These are phyloP conservation scores for Hemichromis elongatus DNA, from an alignment of 2,113 vertebrate genomes.

Conservation along the genomic window DNA sequence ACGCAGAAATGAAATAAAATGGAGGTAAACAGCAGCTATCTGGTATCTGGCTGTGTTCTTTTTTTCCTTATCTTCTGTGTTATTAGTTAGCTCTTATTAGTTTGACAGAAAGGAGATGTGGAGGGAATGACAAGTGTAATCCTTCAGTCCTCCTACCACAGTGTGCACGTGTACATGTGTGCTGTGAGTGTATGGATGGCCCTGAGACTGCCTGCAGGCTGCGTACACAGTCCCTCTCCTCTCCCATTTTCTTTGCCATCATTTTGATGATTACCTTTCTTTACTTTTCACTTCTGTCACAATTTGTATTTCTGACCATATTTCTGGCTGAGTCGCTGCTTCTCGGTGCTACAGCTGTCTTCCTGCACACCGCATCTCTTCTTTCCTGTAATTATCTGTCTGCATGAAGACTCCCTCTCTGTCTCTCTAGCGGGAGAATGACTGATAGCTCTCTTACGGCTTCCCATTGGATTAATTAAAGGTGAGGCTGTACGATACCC, in stretches of 20 bases:
- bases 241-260: background rate
- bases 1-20: background rate
- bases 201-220: background rate
- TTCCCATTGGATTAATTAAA: conserved; percentile 42
- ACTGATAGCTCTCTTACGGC: conserved; percentile 16
- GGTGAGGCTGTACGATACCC: background rate
- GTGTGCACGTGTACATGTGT: background rate
- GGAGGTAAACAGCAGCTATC: background rate
- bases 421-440: background rate
- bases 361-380: background rate
- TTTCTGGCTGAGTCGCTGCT: background rate
- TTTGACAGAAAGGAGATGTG: background rate
- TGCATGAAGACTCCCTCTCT: conserved; percentile 3
- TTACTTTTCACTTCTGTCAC: background rate
- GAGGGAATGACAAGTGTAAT: conserved; percentile 5
- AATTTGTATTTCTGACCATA: background rate
- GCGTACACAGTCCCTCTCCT: background rate
- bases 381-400: conserved; percentile 32
- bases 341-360: background rate
- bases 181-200: background rate
- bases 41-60: background rate
- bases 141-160: background rate
- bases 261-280: background rate
- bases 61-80: background rate
- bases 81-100: background rate